phyloP scores from a whole-genome alignment of 1,140 invertebrate species.

The Lordiphosa mommai region DNA sequence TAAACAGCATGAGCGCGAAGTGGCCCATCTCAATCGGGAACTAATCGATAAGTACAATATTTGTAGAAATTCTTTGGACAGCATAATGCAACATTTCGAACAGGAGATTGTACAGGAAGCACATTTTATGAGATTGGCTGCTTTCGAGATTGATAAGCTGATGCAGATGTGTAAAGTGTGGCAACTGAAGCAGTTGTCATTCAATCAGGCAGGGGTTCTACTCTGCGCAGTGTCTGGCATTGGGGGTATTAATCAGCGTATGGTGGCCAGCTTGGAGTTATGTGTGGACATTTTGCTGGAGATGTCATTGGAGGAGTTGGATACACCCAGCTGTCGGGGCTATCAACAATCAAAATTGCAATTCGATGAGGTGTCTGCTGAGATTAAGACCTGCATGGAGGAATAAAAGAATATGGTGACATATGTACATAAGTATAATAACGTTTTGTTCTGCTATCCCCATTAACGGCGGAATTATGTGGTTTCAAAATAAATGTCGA shows the following conservation, averaged over 20 bases:
- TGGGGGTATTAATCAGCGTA: conserved; percentile 26
- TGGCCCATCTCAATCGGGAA: conserved; percentile 38
- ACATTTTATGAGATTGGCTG: conserved; percentile 18
- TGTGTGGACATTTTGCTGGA: conserved; percentile 36
- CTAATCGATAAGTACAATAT: conserved; percentile 37
- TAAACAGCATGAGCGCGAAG: conserved; percentile 32
- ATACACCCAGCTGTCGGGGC: conserved; percentile 30
- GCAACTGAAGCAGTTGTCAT: conserved; percentile 19
- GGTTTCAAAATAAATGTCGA: too few species aligned
- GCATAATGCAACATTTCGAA: conserved; percentile 23
- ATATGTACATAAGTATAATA: not conserved
- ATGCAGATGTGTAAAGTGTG: conserved; percentile 17
- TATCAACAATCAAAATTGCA: conserved; percentile 34
- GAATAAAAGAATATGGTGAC: not conserved
- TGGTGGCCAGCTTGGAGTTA: conserved; percentile 8
- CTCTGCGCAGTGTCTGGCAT: conserved; percentile 32
- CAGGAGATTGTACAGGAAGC: conserved; percentile 22
- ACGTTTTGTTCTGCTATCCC: not conserved
- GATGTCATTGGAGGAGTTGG: conserved; percentile 23
- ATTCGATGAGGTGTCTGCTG: conserved; percentile 29
- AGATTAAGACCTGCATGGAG: conserved; percentile 19
- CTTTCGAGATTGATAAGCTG: conserved; percentile 14
- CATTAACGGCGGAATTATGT: too few species aligned
- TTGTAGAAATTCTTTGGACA: conserved; percentile 28
- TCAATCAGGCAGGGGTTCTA: conserved; percentile 33